These are phyloP conservation scores for Ochropleura leucogaster DNA, from an alignment of 2,888 invertebrate genomes.

Conservation along the genomic window DNA sequence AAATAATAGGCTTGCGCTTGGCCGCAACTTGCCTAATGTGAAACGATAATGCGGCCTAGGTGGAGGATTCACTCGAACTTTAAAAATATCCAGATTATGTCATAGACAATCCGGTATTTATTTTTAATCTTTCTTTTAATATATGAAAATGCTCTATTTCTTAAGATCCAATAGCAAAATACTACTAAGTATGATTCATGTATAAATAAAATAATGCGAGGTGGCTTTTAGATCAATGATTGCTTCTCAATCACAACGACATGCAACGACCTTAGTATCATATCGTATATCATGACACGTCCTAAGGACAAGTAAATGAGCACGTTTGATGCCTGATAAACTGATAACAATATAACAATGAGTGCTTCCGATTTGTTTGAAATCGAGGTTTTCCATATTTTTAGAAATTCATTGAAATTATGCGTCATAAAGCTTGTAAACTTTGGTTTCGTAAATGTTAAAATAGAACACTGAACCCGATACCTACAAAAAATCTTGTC, in stretches of 20 bases:
- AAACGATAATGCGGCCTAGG: too few species aligned
- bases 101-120: too few species aligned
- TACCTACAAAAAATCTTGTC: neutral
- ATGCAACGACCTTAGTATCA: neutral
- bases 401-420: neutral
- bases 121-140: too few species aligned
- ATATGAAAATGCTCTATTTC: too few species aligned
- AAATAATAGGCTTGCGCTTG: neutral
- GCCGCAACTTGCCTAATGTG: neutral
- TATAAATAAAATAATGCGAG: neutral
- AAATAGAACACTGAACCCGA: neutral
- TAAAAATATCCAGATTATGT: too few species aligned
- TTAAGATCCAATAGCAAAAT: neutral
- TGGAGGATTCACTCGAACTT: too few species aligned
- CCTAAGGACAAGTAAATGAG: neutral
- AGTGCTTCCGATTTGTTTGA: neutral
- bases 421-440: neutral
- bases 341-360: neutral
- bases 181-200: neutral
- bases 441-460: neutral
- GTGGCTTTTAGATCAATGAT: constrained; percentile 10
- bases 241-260: constrained; percentile 11
- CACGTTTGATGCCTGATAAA: neutral
- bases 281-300: neutral
- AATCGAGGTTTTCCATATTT: neutral